Conservation (phyloP, 2,888 invertebrate species). For the Dryobotodes eremita region DNA sequence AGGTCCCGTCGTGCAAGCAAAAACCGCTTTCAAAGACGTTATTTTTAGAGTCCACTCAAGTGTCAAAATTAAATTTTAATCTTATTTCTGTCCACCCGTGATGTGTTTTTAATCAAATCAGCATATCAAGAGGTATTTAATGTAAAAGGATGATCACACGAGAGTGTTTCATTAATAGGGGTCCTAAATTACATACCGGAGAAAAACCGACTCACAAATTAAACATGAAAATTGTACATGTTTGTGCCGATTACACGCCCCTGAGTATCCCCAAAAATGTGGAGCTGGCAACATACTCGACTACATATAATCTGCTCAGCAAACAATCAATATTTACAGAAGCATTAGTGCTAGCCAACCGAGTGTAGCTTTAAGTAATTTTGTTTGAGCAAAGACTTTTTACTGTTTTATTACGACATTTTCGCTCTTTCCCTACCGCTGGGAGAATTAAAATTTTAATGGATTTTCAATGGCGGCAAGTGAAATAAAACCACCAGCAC, state of each 20-base stretch:
- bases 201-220: slow-evolving; percentile 44
- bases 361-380: slow-evolving; percentile 66
- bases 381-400: slow-evolving; percentile 69
- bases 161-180: slow-evolving; percentile 48
- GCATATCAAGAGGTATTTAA: slow-evolving; percentile 32
- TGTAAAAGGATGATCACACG: slow-evolving; percentile 32
- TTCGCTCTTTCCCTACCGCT: slow-evolving; percentile 66
- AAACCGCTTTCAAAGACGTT: not conserved
- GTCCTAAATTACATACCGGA: slow-evolving; percentile 37
- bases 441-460: slow-evolving; percentile 77
- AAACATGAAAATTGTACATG: slow-evolving; percentile 50
- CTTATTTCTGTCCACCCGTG: not conserved
- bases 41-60: not conserved
- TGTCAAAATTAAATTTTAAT: not conserved
- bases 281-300: slow-evolving; percentile 38
- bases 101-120: slow-evolving; percentile 42
- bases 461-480: slow-evolving; percentile 76
- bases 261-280: slow-evolving; percentile 40
- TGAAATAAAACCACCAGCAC: slow-evolving; percentile 75
- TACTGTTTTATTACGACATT: slow-evolving; percentile 73
- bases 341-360: slow-evolving; percentile 61
- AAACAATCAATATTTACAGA: slow-evolving; percentile 66
- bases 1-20: not conserved
- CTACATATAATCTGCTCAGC: slow-evolving; percentile 46
- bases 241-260: slow-evolving; percentile 24